Conservation (phyloP, 2,888 invertebrate genomes). For the Arge pagana region DNA sequence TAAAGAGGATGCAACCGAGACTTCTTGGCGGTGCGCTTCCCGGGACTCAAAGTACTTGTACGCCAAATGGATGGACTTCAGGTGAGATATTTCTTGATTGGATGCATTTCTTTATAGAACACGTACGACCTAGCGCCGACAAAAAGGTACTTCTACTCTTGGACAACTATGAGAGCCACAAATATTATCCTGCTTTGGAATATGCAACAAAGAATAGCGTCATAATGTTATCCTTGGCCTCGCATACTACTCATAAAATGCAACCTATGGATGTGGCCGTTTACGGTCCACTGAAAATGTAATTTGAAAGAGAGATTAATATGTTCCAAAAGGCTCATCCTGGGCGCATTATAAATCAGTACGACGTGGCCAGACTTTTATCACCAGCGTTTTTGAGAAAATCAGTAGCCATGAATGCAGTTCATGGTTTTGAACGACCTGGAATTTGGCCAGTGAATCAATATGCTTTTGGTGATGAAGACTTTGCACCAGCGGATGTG, state of each 20-base stretch:
- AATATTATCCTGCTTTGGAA: conserved; percentile 39
- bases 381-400: conserved; percentile 35
- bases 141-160: conserved; percentile 36
- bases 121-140: conserved; percentile 33
- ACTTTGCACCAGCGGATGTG: conserved; percentile 28
- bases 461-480: conserved; percentile 29
- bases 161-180: conserved; percentile 43
- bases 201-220: conserved; percentile 38
- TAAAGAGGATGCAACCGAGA: conserved; percentile 39
- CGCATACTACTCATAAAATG: conserved; percentile 39
- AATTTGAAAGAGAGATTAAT: conserved; percentile 33
- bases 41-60: conserved; percentile 33
- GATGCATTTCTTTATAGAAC: conserved; percentile 37
- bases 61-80: conserved; percentile 36
- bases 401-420: conserved; percentile 30
- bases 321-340: conserved; percentile 30
- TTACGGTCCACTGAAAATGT: conserved; percentile 43
- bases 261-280: conserved; percentile 42
- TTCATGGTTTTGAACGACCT: conserved; percentile 25
- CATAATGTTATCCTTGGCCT: conserved; percentile 36
- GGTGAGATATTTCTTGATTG: conserved; percentile 38
- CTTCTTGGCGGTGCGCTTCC: conserved; percentile 37
- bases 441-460: conserved; percentile 30
- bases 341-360: conserved; percentile 38
- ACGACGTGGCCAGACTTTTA: conserved; percentile 36